Evolutionary conservation across 1,140 invertebrate species (phyloP).

Genomic region (Oscheius sp.): DNA sequence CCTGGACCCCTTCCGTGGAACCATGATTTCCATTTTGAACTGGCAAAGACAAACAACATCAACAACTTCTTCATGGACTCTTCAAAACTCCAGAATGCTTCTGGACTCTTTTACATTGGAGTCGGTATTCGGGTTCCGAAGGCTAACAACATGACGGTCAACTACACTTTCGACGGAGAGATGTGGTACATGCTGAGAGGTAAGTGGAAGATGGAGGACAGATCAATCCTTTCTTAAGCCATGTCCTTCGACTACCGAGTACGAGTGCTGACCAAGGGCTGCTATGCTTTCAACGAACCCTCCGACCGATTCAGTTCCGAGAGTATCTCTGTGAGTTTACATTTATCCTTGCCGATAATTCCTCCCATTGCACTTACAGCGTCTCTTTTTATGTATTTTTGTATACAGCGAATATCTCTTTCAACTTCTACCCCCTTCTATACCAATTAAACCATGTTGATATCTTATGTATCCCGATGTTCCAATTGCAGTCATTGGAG

Average conservation of each 20-base stretch:
- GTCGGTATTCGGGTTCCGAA: constrained; percentile 16
- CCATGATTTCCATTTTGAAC: constrained; percentile 30
- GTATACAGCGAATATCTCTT: no score
- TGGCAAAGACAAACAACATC: constrained; percentile 6
- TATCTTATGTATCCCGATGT: no score
- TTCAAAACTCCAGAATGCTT: constrained; percentile 23
- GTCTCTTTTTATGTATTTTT: no score
- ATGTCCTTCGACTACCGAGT: constrained; percentile 29
- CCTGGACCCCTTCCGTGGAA: constrained; percentile 30
- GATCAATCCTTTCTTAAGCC: not conserved
- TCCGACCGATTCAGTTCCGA: constrained; percentile 16
- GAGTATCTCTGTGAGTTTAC: constrained; percentile 11
- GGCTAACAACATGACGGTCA: not conserved
- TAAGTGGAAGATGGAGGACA: not conserved
- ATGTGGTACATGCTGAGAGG: constrained; percentile 12
- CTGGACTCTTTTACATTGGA: constrained; percentile 41
- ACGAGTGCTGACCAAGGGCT: constrained; percentile 33
- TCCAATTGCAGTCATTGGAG: no score
- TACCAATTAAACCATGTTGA: no score
- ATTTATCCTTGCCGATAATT: no score
- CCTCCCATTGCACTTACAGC: no score
- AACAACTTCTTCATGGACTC: constrained; percentile 23
- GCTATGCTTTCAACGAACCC: constrained; percentile 22
- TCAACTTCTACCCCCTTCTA: not conserved
- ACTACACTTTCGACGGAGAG: constrained; percentile 11